These are phyloP conservation scores for Dendrolimus houi DNA, from an alignment of 2,888 invertebrate species.

Conservation along the genomic window DNA sequence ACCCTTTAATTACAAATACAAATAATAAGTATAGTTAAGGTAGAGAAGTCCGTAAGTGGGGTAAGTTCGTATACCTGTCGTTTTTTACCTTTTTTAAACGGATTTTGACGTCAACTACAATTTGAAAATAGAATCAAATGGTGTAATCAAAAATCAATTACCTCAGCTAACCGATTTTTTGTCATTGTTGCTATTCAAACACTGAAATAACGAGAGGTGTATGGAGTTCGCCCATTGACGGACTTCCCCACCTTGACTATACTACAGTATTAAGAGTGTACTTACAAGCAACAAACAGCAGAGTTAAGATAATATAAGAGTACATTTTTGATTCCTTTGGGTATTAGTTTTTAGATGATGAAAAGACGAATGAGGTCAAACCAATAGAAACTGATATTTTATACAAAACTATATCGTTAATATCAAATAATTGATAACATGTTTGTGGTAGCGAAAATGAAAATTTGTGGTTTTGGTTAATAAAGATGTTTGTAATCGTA, in stretches of 20 bases:
- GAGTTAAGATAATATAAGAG: constrained; percentile 14
- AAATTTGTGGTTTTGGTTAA: constrained; percentile 16
- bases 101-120: too few relatives aligned
- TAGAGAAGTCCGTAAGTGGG: too few relatives aligned
- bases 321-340: constrained; percentile 19
- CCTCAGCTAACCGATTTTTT: too few relatives aligned
- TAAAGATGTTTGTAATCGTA: neutral
- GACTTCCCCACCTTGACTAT: too few relatives aligned
- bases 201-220: too few relatives aligned
- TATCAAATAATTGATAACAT: constrained; percentile 13
- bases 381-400: constrained; percentile 14
- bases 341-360: constrained; percentile 2
- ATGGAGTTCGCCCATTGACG: too few relatives aligned
- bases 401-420: constrained; percentile 23
- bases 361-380: constrained; percentile 14
- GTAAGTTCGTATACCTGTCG: too few relatives aligned
- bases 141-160: too few relatives aligned
- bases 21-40: neutral
- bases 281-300: constrained; percentile 28
- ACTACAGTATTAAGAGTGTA: constrained; percentile 3
- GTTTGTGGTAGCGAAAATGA: constrained; percentile 5
- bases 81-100: too few relatives aligned
- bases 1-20: neutral
- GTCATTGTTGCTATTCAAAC: too few relatives aligned
- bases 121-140: too few relatives aligned